Conservation (phyloP, 2,113 vertebrate genomes). For the Apodemus sylvaticus region DNA sequence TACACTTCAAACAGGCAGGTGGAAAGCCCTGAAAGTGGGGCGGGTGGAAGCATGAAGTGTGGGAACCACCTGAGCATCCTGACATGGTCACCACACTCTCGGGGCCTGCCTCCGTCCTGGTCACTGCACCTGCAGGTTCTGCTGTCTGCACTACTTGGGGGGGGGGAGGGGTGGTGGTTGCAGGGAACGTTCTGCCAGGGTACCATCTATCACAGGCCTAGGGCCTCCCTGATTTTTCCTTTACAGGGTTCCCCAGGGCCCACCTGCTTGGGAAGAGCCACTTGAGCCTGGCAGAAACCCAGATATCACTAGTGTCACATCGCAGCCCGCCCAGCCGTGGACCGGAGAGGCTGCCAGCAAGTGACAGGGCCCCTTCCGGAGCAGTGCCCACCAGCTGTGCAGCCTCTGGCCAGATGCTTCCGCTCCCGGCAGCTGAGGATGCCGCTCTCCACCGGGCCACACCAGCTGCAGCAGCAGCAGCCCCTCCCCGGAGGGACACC, state of each 20-base stretch:
- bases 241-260: background rate
- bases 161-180: no score
- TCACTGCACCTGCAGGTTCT: background rate
- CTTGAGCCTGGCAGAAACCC: background rate
- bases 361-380: background rate
- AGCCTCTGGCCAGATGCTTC: slow-evolving; percentile 29
- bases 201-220: background rate
- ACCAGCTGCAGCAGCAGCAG: slow-evolving; percentile 42
- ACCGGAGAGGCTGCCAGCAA: background rate
- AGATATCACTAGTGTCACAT: background rate
- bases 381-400: slow-evolving; percentile 50
- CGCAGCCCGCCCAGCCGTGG: background rate
- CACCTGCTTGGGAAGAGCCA: background rate
- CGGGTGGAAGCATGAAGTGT: background rate
- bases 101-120: background rate
- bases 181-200: background rate
- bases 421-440: background rate
- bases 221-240: background rate
- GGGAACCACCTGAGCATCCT: background rate
- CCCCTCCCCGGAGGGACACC: background rate
- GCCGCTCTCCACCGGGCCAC: background rate
- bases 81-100: background rate
- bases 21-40: background rate
- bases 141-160: background rate
- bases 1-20: accelerated